A percentile compares a stretch with the other conserved stretches of the same genome.
These are phyloP conservation scores for Eumaeus atala DNA, from an alignment of 1,140 invertebrate species.

Conservation along the genomic window DNA sequence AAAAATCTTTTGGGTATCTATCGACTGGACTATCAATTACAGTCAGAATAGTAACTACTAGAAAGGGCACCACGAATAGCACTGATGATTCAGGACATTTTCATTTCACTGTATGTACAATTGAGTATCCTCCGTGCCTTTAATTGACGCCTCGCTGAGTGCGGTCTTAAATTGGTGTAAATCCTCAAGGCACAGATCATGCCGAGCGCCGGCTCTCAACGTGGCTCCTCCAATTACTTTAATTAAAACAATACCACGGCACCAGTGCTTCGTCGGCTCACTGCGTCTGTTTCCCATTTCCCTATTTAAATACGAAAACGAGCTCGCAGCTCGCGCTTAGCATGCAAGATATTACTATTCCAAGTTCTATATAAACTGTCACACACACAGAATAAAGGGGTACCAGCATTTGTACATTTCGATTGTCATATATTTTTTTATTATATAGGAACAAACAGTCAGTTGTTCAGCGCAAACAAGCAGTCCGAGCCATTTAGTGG, in stretches of 20 bases:
- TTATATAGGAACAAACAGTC: no score
- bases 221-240: conserved; percentile 72
- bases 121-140: conserved; percentile 46
- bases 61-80: conserved; percentile 1
- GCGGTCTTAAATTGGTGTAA: conserved; percentile 69
- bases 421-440: no score
- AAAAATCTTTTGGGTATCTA: no score
- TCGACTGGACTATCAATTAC: no score
- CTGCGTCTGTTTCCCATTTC: conserved; percentile 70
- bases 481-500: no score
- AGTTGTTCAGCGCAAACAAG: conserved; percentile 4
- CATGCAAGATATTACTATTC: conserved; percentile 64
- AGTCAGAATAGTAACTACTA: not conserved
- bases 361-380: conserved; percentile 37
- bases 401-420: conserved; percentile 1
- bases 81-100: conserved; percentile 30
- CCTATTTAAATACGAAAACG: conserved; percentile 73
- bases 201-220: conserved; percentile 61
- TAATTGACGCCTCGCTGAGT: conserved; percentile 62
- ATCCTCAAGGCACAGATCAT: conserved; percentile 73
- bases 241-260: conserved; percentile 71
- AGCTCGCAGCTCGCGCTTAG: conserved; percentile 58
- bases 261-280: conserved; percentile 67
- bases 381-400: conserved; percentile 23
- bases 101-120: conserved; percentile 33